A percentile compares a stretch with the other conserved stretches of the same genome.
Evolutionary conservation across 2,888 invertebrate genomes (phyloP).

Genomic region (Dugesia japonica): DNA sequence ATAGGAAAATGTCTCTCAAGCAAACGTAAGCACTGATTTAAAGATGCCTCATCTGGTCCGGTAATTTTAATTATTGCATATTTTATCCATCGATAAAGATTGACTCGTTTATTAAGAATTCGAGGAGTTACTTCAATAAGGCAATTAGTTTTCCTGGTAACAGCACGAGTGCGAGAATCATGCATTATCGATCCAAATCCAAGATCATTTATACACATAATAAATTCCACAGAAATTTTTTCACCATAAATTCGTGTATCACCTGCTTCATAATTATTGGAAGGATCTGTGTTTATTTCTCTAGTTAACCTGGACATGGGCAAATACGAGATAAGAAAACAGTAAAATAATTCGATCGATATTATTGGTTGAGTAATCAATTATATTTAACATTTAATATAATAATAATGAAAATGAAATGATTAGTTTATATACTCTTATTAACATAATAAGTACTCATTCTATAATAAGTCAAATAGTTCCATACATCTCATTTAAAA

Average conservation of each 20-base stretch:
- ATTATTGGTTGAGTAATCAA: neutral
- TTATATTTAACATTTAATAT: neutral
- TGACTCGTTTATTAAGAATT: conserved; percentile 21
- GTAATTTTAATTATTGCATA: neutral
- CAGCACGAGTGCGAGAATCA: conserved; percentile 12
- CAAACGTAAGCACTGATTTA: neutral
- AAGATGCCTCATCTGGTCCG: conserved; percentile 17
- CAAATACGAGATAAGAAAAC: neutral
- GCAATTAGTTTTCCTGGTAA: neutral
- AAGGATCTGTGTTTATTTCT: neutral
- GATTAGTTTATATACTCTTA: neutral
- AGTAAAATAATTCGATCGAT: neutral
- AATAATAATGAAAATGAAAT: neutral
- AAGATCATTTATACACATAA: neutral
- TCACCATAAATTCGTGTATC: neutral
- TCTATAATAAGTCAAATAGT: too few species aligned
- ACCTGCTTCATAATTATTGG: neutral
- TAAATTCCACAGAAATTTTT: neutral
- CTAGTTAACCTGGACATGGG: neutral
- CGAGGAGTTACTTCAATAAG: neutral
- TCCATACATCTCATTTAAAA: too few species aligned
- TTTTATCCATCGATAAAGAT: neutral
- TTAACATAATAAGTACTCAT: neutral
- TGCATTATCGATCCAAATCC: neutral
- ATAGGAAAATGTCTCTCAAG: conserved; percentile 20